Evolutionary conservation across 2,113 vertebrate genomes (phyloP).

Genomic region (Pelecanus crispus): DNA sequence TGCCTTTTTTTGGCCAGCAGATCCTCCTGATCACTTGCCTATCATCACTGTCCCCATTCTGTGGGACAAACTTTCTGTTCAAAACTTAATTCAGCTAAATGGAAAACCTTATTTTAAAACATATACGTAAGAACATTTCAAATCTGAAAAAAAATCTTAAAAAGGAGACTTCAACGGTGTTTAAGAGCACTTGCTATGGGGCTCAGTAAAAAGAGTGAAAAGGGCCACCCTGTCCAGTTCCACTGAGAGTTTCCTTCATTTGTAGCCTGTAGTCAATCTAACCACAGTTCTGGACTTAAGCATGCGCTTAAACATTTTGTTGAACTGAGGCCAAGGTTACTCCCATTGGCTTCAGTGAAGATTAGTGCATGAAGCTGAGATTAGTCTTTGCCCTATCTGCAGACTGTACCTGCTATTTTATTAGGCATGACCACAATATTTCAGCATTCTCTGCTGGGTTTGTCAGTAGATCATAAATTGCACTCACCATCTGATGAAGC

Average conservation of each 20-base stretch:
- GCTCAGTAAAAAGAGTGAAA: neutral
- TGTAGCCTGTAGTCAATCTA: neutral
- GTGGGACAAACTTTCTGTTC: neutral
- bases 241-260: neutral
- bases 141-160: neutral
- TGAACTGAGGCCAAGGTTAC: neutral
- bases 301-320: slow-evolving; percentile 8
- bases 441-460: slow-evolving; percentile 63
- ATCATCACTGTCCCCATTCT: neutral
- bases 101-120: neutral
- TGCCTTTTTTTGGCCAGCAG: neutral
- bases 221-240: neutral
- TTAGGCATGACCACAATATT: slow-evolving; percentile 64
- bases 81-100: neutral
- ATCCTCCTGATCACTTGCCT: neutral
- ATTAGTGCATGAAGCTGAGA: neutral
- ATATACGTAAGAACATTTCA: neutral
- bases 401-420: slow-evolving; percentile 62
- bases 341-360: neutral
- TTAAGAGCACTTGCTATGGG: neutral
- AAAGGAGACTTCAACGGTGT: neutral
- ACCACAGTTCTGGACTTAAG: neutral
- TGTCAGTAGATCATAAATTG: slow-evolving; percentile 68
- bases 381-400: slow-evolving; percentile 26
- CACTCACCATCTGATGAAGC: slow-evolving; percentile 62